These are phyloP conservation scores for Cephus sareptanus DNA, from an alignment of 2,888 invertebrate genomes.

Conservation along the genomic window DNA sequence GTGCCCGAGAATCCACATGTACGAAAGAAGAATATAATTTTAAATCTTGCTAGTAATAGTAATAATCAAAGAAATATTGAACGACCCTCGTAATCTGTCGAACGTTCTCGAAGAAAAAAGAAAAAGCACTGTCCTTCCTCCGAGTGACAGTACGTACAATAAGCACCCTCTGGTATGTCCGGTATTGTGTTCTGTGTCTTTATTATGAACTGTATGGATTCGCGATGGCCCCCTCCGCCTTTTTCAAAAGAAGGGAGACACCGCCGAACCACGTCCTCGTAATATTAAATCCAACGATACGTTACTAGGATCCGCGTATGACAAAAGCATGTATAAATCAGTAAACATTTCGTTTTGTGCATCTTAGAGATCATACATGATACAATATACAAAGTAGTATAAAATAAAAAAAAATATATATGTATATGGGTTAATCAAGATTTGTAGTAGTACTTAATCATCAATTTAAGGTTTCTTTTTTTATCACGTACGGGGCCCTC, in stretches of 20 bases:
- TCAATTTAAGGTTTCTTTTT: slow-evolving; percentile 31
- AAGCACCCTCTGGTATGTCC: too few relatives aligned
- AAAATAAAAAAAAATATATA: slow-evolving; percentile 57
- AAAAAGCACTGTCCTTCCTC: too few relatives aligned
- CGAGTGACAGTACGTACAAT: too few relatives aligned
- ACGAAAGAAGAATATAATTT: too few relatives aligned
- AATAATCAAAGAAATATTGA: too few relatives aligned
- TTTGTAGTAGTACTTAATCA: slow-evolving; percentile 47
- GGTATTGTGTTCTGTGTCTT: too few relatives aligned
- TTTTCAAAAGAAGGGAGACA: background rate
- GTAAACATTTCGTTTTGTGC: slow-evolving; percentile 62
- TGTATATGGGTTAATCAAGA: slow-evolving; percentile 52
- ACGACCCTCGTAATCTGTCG: too few relatives aligned
- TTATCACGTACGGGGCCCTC: slow-evolving; percentile 46
- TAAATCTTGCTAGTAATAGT: too few relatives aligned
- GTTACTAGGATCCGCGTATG: slow-evolving; percentile 51
- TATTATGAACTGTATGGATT: too few relatives aligned
- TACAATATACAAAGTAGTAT: slow-evolving; percentile 65
- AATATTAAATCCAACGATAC: slow-evolving; percentile 34
- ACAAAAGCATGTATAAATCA: slow-evolving; percentile 61
- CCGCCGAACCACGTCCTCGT: slow-evolving; percentile 30
- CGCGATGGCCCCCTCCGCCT: too few relatives aligned
- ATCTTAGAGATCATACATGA: slow-evolving; percentile 64
- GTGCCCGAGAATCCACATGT: too few relatives aligned
- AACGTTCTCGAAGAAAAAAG: too few relatives aligned